Percentiles rank a stretch among this genome's conserved stretches.
phyloP scores from a whole-genome alignment of 2,113 vertebrate species.

The Phrynosoma platyrhinos region DNA sequence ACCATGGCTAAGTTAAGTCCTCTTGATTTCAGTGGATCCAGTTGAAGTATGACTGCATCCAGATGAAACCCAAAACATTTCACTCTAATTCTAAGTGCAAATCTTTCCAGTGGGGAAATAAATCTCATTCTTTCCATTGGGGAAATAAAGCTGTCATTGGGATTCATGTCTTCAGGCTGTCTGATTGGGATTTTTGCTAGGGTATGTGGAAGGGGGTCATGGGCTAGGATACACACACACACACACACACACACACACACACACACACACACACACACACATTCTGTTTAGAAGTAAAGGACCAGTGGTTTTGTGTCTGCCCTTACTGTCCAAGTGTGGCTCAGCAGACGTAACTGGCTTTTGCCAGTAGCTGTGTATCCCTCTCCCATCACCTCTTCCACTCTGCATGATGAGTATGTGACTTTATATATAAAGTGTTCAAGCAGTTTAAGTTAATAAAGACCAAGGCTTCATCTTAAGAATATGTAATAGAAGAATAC shows the following conservation, averaged over 20 bases:
- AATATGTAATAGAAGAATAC: slow-evolving; percentile 39
- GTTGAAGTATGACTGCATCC: not conserved
- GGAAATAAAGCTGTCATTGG: slow-evolving; percentile 13
- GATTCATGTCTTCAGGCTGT: not conserved
- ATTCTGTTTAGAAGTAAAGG: slow-evolving; percentile 44
- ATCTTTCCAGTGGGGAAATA: slow-evolving; percentile 20
- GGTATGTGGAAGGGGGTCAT: not conserved
- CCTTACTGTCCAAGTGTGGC: slow-evolving; percentile 53
- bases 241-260: too few relatives aligned
- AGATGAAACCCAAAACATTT: not conserved
- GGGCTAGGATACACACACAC: too few relatives aligned
- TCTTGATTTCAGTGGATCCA: not conserved
- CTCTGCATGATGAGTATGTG: slow-evolving; percentile 35
- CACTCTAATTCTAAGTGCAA: not conserved
- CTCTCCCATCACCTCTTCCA: not conserved
- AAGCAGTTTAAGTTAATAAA: slow-evolving; percentile 44
- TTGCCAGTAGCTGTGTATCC: slow-evolving; percentile 26
- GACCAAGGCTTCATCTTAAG: slow-evolving; percentile 27
- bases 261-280: too few relatives aligned
- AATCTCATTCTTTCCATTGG: slow-evolving; percentile 11
- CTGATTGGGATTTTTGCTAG: slow-evolving; percentile 28
- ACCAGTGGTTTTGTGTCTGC: slow-evolving; percentile 26
- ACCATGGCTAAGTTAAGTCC: too few relatives aligned
- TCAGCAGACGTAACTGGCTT: not conserved
- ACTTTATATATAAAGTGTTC: slow-evolving; percentile 6